Conservation (phyloP, 2,113 vertebrate genomes). For the Perognathus longimembris region DNA sequence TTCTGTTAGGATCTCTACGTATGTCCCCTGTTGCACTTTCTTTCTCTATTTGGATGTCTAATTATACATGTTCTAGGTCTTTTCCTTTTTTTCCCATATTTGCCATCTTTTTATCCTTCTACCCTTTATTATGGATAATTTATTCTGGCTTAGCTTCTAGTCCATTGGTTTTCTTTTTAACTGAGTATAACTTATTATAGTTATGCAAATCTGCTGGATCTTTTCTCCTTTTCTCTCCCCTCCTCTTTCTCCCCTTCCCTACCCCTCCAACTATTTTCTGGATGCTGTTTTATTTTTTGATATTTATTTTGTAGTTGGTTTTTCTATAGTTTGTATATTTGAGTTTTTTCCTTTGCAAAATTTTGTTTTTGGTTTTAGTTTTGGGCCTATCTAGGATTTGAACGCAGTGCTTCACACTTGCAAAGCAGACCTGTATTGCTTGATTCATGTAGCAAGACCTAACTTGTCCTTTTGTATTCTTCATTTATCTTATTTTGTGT, state of each 20-base stretch:
- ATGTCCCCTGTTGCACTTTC: neutral
- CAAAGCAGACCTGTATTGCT: too few species aligned
- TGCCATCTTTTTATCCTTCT: neutral
- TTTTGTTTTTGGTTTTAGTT: too few species aligned
- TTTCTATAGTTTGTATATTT: neutral
- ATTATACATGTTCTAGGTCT: neutral
- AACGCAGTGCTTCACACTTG: too few species aligned
- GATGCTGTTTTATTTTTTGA: constrained; percentile 32
- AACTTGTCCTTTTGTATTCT: constrained; percentile 29
- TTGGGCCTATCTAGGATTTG: too few species aligned
- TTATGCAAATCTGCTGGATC: neutral
- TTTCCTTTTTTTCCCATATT: neutral
- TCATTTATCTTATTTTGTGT: neutral
- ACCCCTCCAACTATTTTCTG: neutral
- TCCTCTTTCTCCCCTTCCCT: too few species aligned
- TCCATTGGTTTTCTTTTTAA: constrained; percentile 32
- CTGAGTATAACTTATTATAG: too few species aligned
- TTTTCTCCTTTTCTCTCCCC: neutral
- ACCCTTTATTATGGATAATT: constrained; percentile 22
- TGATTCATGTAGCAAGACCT: too few species aligned
- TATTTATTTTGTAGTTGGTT: constrained; percentile 24
- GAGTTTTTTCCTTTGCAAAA: neutral
- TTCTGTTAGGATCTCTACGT: constrained; percentile 32
- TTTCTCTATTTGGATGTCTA: neutral
- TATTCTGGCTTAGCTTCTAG: constrained; percentile 35